A percentile compares a stretch with the other conserved stretches of the same genome.
Conservation (phyloP, 1,140 invertebrate genomes). For the Diplogasteroides magnus region DNA sequence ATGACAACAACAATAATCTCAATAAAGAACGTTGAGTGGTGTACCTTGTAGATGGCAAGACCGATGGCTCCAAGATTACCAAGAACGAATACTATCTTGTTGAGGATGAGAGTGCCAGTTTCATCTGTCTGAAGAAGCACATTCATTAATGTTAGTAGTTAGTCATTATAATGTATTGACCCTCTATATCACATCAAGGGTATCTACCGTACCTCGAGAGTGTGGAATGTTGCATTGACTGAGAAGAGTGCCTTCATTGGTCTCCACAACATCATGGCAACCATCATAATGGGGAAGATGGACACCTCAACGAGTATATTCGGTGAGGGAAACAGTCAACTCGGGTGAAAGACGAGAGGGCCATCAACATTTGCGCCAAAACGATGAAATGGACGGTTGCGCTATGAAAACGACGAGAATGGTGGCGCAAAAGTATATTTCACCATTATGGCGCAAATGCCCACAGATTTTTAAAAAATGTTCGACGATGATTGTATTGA, state of each 20-base stretch:
- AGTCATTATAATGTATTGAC: neutral
- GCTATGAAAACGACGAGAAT: no score
- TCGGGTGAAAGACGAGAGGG: no score
- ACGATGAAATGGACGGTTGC: no score
- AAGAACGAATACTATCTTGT: conserved; percentile 88
- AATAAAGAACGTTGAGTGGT: neutral
- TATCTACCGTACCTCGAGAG: conserved; percentile 24
- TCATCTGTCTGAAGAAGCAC: conserved; percentile 5
- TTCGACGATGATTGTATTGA: no score
- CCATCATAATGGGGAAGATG: conserved; percentile 99
- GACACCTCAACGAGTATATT: conserved; percentile 65
- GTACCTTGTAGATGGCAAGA: conserved; percentile 90
- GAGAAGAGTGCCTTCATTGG: conserved; percentile 89
- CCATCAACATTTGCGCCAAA: no score
- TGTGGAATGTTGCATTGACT: conserved; percentile 67
- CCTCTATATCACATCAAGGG: neutral
- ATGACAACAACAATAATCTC: no score
- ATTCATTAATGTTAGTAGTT: conserved; percentile 1
- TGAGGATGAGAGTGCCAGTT: conserved; percentile 58
- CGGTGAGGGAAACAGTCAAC: no score
- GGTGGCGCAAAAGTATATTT: no score
- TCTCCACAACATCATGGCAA: conserved; percentile 91
- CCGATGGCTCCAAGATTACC: conserved; percentile 88
- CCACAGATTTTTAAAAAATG: no score
- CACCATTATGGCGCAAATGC: no score